Conservation (phyloP, 2,113 vertebrate species). For the Nanorana parkeri region DNA sequence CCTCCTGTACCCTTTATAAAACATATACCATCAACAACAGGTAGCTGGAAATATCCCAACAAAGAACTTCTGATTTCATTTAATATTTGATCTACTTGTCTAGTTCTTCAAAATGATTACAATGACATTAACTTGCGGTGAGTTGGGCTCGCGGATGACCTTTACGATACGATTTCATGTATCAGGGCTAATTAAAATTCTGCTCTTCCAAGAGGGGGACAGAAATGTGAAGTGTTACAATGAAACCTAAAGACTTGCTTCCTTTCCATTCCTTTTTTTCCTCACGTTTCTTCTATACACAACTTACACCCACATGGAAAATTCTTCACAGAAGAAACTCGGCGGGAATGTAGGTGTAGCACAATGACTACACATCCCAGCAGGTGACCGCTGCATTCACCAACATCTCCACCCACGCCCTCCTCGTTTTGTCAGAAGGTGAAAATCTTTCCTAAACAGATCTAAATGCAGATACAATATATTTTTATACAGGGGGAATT, state of each 20-base stretch:
- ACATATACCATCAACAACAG: no score
- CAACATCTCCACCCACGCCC: not conserved
- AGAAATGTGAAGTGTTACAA: not conserved
- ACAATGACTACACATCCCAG: slow-evolving; percentile 8
- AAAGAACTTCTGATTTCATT: not conserved
- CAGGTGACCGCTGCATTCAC: not conserved
- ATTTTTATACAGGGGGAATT: not conserved
- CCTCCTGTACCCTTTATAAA: no score
- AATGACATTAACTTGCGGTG: not conserved
- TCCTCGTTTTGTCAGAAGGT: not conserved
- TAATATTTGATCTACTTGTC: not conserved
- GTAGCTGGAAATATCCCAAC: no score
- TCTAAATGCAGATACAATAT: not conserved
- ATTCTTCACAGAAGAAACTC: not conserved
- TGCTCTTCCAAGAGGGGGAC: not conserved
- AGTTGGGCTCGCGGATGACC: not conserved
- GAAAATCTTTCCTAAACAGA: not conserved
- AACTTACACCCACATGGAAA: slow-evolving; percentile 16
- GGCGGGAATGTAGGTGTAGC: not conserved
- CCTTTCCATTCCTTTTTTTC: not conserved
- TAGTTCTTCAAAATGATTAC: not conserved
- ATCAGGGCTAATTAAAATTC: not conserved
- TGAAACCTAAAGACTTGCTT: not conserved
- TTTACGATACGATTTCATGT: not conserved
- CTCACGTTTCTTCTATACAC: not conserved